Evolutionary conservation across 2,888 invertebrate species (phyloP), one percentile per base, ranked within the genome.

Genomic region (Chrysotoxum bicinctum): DNA sequence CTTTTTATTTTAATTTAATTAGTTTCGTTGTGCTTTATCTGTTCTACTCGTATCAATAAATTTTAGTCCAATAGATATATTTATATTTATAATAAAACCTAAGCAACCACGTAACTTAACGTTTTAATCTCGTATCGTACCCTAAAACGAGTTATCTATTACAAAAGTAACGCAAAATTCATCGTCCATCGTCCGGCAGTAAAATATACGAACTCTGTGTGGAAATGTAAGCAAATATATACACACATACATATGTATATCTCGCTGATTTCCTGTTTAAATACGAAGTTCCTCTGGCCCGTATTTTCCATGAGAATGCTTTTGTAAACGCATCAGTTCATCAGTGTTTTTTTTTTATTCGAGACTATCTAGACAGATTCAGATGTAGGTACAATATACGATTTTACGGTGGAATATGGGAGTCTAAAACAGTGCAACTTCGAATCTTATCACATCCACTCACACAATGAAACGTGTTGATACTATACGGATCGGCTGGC

Each of bases 331-430:
- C 81, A 75, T 60, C 16, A 56, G 12, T 30, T 50, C 30, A 60
- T 54, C n/a, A n/a, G n/a, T 58, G 35, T 76, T 69, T 43, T 16
- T 19, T 26, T 32, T 66, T 43, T 45, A 35, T 43, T 56, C 43
- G 30, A 60, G 58, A 32, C 56, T 66, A 77, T 77, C 62, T 69
- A 64, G 66, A 66, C 21, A 60, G 45, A 74, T 69, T 83, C 78
- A 69, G 64, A 50, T 14, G 1, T n/a, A n/a, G n/a, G n/a, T n/a
- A n/a, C n/a, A n/a, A n/a, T 52, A 26, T 52, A 26, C 7, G 8
- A 26, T 52, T 21, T 21, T 10, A 1, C 7, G 23, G 23, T 23
- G 23, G 23, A 7, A 23, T 6, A 23, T 50, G 12, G 23, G 16
- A 19, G 45, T 0, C 45, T 5, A 5, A 48, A 48, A 48, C 19